Evolutionary conservation across 2,113 vertebrate genomes (phyloP).

Genomic region (Brachypodius melanocephalos): DNA sequence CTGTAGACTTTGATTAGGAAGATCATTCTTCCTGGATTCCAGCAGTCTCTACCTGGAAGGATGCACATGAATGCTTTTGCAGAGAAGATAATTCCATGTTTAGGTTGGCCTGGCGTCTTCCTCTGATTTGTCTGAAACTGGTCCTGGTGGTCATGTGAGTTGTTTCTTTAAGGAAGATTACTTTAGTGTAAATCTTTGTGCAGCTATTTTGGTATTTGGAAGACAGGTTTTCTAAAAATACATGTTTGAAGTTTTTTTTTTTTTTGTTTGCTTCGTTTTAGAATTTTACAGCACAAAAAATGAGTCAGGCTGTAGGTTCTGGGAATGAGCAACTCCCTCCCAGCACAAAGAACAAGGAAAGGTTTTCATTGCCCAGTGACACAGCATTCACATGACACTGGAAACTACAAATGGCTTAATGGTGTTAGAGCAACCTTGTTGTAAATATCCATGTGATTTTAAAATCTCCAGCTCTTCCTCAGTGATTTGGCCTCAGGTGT

Average conservation of each 20-base stretch:
- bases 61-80: background rate
- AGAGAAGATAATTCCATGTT: background rate
- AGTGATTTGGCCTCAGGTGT: background rate
- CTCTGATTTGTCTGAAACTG: background rate
- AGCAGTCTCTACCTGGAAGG: background rate
- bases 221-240: background rate
- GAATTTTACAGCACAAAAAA: background rate
- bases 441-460: background rate
- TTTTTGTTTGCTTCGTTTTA: background rate
- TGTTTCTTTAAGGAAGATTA: background rate
- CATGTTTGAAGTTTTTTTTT: background rate
- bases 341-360: background rate
- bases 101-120: background rate
- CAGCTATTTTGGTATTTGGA: background rate
- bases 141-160: background rate
- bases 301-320: background rate
- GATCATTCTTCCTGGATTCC: background rate
- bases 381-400: background rate
- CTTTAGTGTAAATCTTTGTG: background rate
- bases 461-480: background rate
- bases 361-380: constrained; percentile 6
- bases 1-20: background rate
- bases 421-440: background rate
- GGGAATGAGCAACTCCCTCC: background rate
- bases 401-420: background rate